A percentile compares a stretch with the other conserved stretches of the same genome.
phyloP scores from a whole-genome alignment of 2,113 vertebrate species.

The Regulus satrapa region DNA sequence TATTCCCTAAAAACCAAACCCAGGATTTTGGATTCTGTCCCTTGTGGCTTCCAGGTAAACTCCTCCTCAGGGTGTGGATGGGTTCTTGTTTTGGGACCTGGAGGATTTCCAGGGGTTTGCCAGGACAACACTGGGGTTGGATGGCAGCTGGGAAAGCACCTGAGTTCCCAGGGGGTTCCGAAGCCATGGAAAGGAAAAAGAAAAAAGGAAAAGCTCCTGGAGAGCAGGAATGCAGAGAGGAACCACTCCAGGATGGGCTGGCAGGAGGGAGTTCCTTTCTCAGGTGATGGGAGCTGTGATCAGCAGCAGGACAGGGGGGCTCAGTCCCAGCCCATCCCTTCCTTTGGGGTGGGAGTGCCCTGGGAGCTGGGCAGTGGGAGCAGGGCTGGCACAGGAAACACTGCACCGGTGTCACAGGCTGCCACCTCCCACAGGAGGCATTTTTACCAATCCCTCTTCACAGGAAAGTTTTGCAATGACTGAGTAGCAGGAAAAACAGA shows the following conservation, averaged over 20 bases:
- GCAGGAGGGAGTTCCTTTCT: background rate
- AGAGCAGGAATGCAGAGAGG: background rate
- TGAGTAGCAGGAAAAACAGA: background rate
- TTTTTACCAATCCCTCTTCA: background rate
- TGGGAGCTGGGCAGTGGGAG: background rate
- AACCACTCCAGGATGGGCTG: background rate
- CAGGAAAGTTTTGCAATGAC: background rate
- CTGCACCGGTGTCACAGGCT: background rate
- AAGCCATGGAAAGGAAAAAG: fast-evolving
- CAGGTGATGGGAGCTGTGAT: background rate
- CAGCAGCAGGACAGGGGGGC: background rate
- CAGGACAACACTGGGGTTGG: background rate
- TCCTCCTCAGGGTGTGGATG: background rate
- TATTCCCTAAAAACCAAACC: background rate
- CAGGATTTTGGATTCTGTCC: fast-evolving
- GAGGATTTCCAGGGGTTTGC: background rate
- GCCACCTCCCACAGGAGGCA: background rate
- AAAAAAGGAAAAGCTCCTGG: background rate
- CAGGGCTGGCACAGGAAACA: background rate
- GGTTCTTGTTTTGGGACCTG: background rate
- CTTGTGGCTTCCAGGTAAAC: background rate
- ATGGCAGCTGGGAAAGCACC: background rate
- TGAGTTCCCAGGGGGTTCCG: background rate
- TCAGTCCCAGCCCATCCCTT: background rate
- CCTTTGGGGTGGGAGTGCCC: fast-evolving